Evolutionary conservation across 2,113 vertebrate species (phyloP).

Genomic region (Elephas maximus): DNA sequence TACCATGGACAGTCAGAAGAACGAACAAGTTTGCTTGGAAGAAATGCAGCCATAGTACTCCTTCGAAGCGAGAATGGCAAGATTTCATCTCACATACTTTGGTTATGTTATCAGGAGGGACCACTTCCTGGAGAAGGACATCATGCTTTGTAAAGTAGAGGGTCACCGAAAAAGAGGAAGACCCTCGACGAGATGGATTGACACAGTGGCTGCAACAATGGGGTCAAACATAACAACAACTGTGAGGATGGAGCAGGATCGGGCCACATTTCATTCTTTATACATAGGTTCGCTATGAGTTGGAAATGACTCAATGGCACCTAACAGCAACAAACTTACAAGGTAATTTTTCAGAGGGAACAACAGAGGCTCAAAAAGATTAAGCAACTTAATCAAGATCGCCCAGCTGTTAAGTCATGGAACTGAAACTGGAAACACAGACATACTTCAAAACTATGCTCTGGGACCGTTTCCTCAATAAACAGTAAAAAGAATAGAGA

Average conservation of each 20-base stretch:
- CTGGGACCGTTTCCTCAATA: background rate
- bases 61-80: background rate
- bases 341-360: constrained; percentile 18
- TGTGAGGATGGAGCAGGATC: background rate
- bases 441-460: background rate
- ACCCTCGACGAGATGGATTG: background rate
- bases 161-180: background rate
- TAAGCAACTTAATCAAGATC: background rate
- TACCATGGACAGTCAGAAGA: background rate
- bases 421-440: background rate
- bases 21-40: background rate
- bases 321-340: background rate
- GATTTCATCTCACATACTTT: background rate
- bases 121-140: background rate
- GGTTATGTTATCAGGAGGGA: background rate
- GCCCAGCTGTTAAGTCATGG: background rate
- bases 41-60: background rate
- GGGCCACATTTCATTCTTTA: background rate
- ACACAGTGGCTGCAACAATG: background rate
- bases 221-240: background rate
- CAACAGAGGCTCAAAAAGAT: background rate
- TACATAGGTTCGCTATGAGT: background rate
- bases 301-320: background rate
- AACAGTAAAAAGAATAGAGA: background rate
- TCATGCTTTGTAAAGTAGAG: background rate